Evolutionary conservation across 1,140 invertebrate genomes (phyloP).

Genomic region (Pissodes strobi): DNA sequence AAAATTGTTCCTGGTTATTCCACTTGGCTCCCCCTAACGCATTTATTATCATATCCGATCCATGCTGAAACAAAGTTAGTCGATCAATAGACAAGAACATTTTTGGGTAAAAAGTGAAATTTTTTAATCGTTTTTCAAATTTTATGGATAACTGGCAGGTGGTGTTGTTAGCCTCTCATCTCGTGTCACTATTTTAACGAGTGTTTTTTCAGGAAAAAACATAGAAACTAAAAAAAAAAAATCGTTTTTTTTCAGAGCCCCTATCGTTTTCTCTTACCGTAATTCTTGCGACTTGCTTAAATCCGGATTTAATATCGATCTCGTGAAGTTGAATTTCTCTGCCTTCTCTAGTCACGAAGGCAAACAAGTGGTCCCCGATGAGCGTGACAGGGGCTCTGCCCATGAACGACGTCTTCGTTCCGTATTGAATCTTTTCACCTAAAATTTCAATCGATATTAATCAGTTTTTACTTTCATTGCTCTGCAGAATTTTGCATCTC

Average conservation of each 20-base stretch:
- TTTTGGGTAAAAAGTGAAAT: too few relatives aligned
- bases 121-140: too few relatives aligned
- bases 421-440: constrained; percentile 52
- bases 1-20: constrained; percentile 50
- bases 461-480: too few relatives aligned
- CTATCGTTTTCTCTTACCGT: constrained; percentile 14
- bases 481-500: too few relatives aligned
- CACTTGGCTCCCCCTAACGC: constrained; percentile 46
- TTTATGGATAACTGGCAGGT: too few relatives aligned
- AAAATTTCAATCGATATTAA: constrained; percentile 1
- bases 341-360: constrained; percentile 51
- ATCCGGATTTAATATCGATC: constrained; percentile 39
- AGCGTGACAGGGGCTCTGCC: constrained; percentile 54
- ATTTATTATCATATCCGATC: constrained; percentile 58
- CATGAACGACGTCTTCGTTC: constrained; percentile 48
- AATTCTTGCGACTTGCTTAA: constrained; percentile 27
- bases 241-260: neutral
- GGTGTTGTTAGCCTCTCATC: too few relatives aligned
- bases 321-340: constrained; percentile 53
- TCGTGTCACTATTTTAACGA: too few relatives aligned
- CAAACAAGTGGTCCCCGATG: constrained; percentile 47
- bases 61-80: constrained; percentile 52
- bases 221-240: neutral
- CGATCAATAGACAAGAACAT: too few relatives aligned
- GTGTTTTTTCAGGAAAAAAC: too few relatives aligned